These are phyloP conservation scores for Drosophila tropicalis DNA, from an alignment of 1,140 invertebrate genomes.

Conservation along the genomic window DNA sequence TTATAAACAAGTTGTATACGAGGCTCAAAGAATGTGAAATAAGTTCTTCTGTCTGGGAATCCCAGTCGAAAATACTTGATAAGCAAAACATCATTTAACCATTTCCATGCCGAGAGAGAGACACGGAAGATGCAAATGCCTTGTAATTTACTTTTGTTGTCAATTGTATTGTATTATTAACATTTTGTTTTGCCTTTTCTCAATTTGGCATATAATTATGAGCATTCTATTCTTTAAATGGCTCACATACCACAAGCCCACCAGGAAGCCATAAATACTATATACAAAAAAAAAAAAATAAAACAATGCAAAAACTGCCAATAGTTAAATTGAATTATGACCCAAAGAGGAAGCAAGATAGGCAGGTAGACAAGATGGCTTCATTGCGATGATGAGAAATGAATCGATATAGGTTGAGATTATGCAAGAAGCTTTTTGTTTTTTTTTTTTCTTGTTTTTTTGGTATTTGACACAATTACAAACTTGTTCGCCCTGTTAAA, in stretches of 20 bases:
- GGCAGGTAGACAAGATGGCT: slow-evolving; percentile 36
- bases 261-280: slow-evolving; percentile 41
- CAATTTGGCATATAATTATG: slow-evolving; percentile 35
- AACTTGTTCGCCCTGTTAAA: slow-evolving; percentile 73
- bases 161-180: slow-evolving; percentile 13
- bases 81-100: slow-evolving; percentile 43
- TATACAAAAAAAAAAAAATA: neutral
- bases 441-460: neutral
- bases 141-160: slow-evolving; percentile 54
- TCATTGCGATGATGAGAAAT: slow-evolving; percentile 26
- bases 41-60: slow-evolving; percentile 46
- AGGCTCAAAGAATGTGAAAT: slow-evolving; percentile 48
- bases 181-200: slow-evolving; percentile 17
- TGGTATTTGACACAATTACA: slow-evolving; percentile 75
- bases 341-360: slow-evolving; percentile 8
- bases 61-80: slow-evolving; percentile 39
- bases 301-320: slow-evolving; percentile 31
- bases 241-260: neutral
- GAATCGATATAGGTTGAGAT: slow-evolving; percentile 30
- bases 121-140: slow-evolving; percentile 50
- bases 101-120: slow-evolving; percentile 43
- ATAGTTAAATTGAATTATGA: slow-evolving; percentile 33
- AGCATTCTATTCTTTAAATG: slow-evolving; percentile 42
- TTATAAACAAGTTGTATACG: slow-evolving; percentile 37
- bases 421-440: slow-evolving; percentile 55